Evolutionary conservation across 2,797 vertebrate species (phyloP), one percentile per base, ranked within the genome.

Genomic region (Lagorchestes hirsutus): DNA sequence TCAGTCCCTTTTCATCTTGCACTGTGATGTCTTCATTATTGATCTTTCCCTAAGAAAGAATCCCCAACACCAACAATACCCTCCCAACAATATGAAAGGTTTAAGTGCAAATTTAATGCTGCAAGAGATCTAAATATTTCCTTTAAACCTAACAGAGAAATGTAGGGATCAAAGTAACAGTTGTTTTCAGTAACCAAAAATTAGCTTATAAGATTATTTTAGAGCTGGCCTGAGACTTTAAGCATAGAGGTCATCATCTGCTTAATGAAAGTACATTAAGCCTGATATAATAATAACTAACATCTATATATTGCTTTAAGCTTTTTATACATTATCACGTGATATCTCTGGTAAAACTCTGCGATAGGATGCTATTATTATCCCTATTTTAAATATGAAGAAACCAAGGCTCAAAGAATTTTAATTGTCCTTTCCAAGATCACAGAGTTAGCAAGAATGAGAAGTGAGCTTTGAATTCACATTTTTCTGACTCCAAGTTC

Each of bases 1-100:
- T 59, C 62, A 5, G 56, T 93, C 10, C 55, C 95, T 14, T 29
- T 92, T 92, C 1, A 46, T 97, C 92, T 34, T 14, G 95, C 91
- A 59, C 24, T 93, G 28, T 95, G 0, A 0, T 91, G 8, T 55
- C 46, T 96, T 96, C 74, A 58, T 1, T 93, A 0, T 10, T 0
- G 50, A 6, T 67, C 0, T 74, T 34, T 90, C 54, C 16, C 5
- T 97, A 95, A 92, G 90, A 93, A 57, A 54, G 57, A 82, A 93
- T 0, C 11, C 18, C 11, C 34, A 62, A 16, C 93, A 96, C 95
- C 56, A 94, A 87, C 57, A 91, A 90, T 28, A 3, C 52, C 54
- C 52, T 31, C 50, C 52, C 52, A 54, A 29, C 4, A 91, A 31
- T 14, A 54, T 55, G 28, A 91, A 91, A 91, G 54, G 12, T 54